phyloP scores from a whole-genome alignment of 1,140 invertebrate species.

The Musca vetustissima region DNA sequence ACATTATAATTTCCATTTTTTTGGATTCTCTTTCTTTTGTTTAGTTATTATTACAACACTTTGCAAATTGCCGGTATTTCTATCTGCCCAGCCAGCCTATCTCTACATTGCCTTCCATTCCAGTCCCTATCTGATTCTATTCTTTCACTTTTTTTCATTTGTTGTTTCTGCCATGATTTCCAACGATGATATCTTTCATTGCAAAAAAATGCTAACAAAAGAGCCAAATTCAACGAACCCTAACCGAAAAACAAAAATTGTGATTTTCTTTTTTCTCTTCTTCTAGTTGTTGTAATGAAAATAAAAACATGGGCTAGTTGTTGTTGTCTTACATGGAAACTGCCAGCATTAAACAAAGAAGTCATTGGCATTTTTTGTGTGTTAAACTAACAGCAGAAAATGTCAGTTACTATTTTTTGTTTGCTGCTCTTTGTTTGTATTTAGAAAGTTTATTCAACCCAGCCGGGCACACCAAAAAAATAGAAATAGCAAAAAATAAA shows the following conservation, averaged over 20 bases:
- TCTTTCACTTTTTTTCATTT: not conserved
- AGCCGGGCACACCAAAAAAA: too few relatives aligned
- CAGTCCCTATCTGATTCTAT: too few relatives aligned
- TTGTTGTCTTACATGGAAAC: too few relatives aligned
- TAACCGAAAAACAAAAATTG: not conserved
- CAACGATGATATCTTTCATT: not conserved
- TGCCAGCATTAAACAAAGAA: not conserved
- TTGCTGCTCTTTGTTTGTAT: conserved; percentile 1
- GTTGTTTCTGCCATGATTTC: not conserved
- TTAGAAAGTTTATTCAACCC: conserved; percentile 23
- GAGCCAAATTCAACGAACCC: conserved; percentile 12
- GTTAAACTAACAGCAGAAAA: not conserved
- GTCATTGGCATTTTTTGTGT: conserved; percentile 4
- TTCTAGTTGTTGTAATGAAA: not conserved
- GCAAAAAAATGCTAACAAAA: not conserved
- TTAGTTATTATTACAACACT: not conserved
- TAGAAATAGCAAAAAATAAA: too few relatives aligned
- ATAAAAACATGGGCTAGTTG: not conserved
- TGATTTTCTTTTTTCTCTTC: too few relatives aligned
- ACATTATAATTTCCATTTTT: conserved; percentile 3
- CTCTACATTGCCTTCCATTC: not conserved
- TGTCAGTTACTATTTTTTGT: not conserved
- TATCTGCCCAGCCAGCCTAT: not conserved
- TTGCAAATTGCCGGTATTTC: too few relatives aligned
- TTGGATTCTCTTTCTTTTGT: not conserved